Evolutionary conservation across 1,140 invertebrate species (phyloP).

Genomic region (Leptoteleia sp.): DNA sequence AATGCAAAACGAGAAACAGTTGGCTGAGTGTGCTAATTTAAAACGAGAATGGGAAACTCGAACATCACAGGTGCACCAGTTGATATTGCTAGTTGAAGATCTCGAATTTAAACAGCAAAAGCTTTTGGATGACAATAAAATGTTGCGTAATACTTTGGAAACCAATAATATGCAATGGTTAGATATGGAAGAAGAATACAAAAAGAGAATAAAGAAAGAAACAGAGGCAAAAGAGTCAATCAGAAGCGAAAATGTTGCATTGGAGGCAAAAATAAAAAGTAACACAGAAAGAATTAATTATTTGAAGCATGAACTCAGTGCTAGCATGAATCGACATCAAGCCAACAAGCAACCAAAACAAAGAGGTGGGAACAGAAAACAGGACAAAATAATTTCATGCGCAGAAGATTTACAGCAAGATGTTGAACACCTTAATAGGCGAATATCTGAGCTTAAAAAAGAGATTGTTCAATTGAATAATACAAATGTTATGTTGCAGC

Average conservation of each 20-base stretch:
- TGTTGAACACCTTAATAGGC: slow-evolving; percentile 13
- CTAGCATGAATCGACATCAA: slow-evolving; percentile 9
- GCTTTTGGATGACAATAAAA: slow-evolving; percentile 52
- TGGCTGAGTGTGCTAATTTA: slow-evolving; percentile 33
- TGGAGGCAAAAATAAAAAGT: slow-evolving; percentile 14
- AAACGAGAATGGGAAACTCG: slow-evolving; percentile 29
- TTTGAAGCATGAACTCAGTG: slow-evolving; percentile 12
- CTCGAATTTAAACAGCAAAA: slow-evolving; percentile 47
- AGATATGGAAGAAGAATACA: slow-evolving; percentile 39
- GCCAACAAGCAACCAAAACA: slow-evolving; percentile 5
- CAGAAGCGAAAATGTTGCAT: neutral
- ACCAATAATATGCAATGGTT: slow-evolving; percentile 40
- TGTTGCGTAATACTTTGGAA: slow-evolving; percentile 25
- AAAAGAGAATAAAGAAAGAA: slow-evolving; percentile 20
- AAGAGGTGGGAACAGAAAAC: slow-evolving; percentile 6
- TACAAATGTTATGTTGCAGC: slow-evolving; percentile 13
- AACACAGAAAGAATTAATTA: too few species aligned
- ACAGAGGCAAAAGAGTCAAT: neutral
- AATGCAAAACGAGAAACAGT: slow-evolving; percentile 24
- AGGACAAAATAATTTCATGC: neutral
- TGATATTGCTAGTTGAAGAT: slow-evolving; percentile 40
- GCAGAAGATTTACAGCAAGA: slow-evolving; percentile 18
- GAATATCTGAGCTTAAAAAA: slow-evolving; percentile 13
- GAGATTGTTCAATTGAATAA: slow-evolving; percentile 1
- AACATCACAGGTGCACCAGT: slow-evolving; percentile 34